A percentile compares a stretch with the other conserved stretches of the same genome.
phyloP scores from a whole-genome alignment of 23 tunicate species.

The Styela plicata region DNA sequence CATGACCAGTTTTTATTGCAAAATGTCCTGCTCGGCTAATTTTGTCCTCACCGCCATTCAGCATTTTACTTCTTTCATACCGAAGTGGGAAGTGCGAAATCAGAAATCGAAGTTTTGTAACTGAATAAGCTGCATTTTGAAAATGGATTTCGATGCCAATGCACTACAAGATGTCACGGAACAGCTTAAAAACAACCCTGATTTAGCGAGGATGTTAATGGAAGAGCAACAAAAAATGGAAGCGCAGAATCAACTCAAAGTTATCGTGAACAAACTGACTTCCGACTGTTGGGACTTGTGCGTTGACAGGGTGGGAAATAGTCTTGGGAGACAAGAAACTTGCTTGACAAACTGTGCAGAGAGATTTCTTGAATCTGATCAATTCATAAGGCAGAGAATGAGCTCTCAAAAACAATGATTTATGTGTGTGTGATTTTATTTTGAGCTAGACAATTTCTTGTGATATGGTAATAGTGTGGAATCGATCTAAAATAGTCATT shows the following conservation, averaged over 20 bases:
- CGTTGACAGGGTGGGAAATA: conserved; percentile 82
- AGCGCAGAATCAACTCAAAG: conserved; percentile 88
- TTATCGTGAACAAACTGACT: conserved; percentile 75
- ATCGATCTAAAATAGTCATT: too few species aligned
- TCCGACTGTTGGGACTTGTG: conserved; percentile 94
- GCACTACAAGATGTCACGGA: conserved; percentile 72
- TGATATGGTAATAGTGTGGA: not conserved
- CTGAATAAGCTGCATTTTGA: not conserved
- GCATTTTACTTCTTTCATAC: not conserved
- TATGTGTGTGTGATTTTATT: not conserved
- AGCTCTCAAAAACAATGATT: conserved; percentile 34
- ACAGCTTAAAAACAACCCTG: conserved; percentile 88
- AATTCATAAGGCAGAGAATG: conserved; percentile 83
- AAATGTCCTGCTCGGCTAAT: not conserved
- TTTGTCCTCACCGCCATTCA: not conserved
- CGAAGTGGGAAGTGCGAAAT: too few species aligned
- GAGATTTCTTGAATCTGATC: conserved; percentile 74
- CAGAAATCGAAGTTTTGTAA: not conserved
- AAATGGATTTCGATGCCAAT: conserved; percentile 50
- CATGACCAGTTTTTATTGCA: not conserved
- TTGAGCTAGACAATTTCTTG: not conserved
- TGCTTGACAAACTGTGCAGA: conserved; percentile 88
- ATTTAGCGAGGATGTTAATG: conserved; percentile 73
- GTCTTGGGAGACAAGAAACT: conserved; percentile 93
- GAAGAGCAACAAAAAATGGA: conserved; percentile 95